These are phyloP conservation scores for Nymphalis polychloros DNA, from an alignment of 2,888 invertebrate species.

Conservation along the genomic window DNA sequence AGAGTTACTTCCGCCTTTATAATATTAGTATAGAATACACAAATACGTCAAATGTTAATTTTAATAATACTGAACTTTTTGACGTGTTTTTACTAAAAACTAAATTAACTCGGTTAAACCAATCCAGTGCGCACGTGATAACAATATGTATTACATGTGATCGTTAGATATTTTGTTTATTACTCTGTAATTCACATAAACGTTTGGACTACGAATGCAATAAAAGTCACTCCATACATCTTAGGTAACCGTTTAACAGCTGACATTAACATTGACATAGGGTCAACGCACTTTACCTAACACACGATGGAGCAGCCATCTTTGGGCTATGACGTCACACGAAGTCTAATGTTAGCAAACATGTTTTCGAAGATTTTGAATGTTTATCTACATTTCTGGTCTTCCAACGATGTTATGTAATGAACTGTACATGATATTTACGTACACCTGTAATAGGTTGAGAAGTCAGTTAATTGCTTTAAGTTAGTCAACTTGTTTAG, in stretches of 20 bases:
- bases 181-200: conserved; percentile 20
- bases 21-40: too few relatives aligned
- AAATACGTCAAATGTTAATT: too few relatives aligned
- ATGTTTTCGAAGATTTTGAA: conserved; percentile 25
- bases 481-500: not conserved
- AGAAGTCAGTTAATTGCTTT: conserved; percentile 6
- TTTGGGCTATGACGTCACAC: conserved; percentile 57
- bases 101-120: not conserved
- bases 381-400: conserved; percentile 24
- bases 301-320: conserved; percentile 46
- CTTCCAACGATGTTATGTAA: not conserved
- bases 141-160: not conserved
- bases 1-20: too few relatives aligned
- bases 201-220: conserved; percentile 9
- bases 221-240: conserved; percentile 31
- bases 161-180: not conserved
- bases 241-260: conserved; percentile 51
- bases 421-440: not conserved
- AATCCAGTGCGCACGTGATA: not conserved
- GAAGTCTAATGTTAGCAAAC: conserved; percentile 31
- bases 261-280: conserved; percentile 68
- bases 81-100: not conserved
- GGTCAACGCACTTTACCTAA: conserved; percentile 61
- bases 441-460: conserved; percentile 1
- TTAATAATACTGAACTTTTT: too few relatives aligned